A percentile compares a stretch with the other conserved stretches of the same genome.
These are phyloP conservation scores for Hyphantria cunea DNA, from an alignment of 1,140 invertebrate genomes.

Conservation along the genomic window DNA sequence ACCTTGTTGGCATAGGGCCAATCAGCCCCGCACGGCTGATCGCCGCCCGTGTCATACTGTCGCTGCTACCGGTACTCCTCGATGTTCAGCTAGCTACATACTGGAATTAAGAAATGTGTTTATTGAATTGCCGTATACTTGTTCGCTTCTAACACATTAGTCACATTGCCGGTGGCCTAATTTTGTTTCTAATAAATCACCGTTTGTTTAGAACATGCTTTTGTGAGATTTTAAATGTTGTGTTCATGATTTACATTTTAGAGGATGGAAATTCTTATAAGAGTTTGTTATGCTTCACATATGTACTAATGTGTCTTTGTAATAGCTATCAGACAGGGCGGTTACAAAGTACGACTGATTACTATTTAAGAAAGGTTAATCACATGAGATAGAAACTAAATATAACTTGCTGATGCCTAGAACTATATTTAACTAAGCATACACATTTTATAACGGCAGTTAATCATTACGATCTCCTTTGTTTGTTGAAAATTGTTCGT, in stretches of 20 bases:
- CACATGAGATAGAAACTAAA: not conserved
- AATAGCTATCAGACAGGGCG: too few relatives aligned
- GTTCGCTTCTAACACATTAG: constrained; percentile 29
- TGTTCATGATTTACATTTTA: constrained; percentile 20
- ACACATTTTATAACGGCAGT: too few relatives aligned
- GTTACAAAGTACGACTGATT: too few relatives aligned
- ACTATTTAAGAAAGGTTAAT: too few relatives aligned
- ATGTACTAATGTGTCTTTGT: too few relatives aligned
- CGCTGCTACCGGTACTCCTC: constrained; percentile 25
- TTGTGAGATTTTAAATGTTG: constrained; percentile 14
- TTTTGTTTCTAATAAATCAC: constrained; percentile 24
- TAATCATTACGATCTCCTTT: too few relatives aligned
- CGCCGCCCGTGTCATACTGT: constrained; percentile 28
- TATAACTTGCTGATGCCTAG: too few relatives aligned
- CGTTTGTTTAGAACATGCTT: constrained; percentile 23
- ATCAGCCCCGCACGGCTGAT: constrained; percentile 36
- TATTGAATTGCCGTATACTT: constrained; percentile 28
- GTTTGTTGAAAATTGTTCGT: not conserved
- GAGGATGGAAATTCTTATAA: constrained; percentile 20
- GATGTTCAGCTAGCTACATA: constrained; percentile 4
- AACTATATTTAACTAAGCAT: too few relatives aligned
- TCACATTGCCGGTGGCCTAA: constrained; percentile 24
- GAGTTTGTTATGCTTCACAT: constrained; percentile 1
- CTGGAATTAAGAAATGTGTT: constrained; percentile 26
- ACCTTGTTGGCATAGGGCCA: constrained; percentile 76